Evolutionary conservation across 2,888 invertebrate species (phyloP).

Genomic region (Nezara viridula): DNA sequence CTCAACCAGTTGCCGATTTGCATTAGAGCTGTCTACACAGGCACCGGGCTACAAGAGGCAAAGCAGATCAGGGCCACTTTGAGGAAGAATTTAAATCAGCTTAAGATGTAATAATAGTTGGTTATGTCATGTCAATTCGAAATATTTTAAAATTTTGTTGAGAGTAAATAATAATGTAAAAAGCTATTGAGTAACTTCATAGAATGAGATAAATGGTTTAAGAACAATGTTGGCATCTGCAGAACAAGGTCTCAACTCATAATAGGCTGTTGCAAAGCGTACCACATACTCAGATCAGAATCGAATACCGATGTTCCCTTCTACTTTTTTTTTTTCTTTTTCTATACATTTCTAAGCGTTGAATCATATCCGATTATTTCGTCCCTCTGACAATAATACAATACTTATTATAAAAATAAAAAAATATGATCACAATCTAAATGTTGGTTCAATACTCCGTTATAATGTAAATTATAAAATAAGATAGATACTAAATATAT

Average conservation of each 20-base stretch:
- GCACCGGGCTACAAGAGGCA: not conserved
- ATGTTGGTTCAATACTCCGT: too few species aligned
- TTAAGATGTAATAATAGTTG: not conserved
- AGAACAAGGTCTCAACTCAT: not conserved
- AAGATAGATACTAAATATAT: too few species aligned
- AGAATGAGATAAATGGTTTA: not conserved
- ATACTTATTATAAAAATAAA: too few species aligned
- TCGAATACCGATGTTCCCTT: not conserved
- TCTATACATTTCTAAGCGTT: too few species aligned
- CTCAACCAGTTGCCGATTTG: not conserved
- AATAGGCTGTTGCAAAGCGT: not conserved
- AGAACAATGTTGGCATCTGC: not conserved
- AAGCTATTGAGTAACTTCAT: not conserved
- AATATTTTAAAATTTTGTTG: too few species aligned
- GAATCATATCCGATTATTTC: too few species aligned
- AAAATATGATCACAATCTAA: too few species aligned
- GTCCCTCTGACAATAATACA: too few species aligned
- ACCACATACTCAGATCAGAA: not conserved
- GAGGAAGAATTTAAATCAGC: not conserved
- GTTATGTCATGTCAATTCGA: too few species aligned
- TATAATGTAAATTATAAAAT: too few species aligned
- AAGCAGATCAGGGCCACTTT: not conserved
- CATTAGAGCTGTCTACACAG: constrained; percentile 2
- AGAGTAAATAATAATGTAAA: too few species aligned
- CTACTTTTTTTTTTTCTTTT: not conserved